phyloP scores from a whole-genome alignment of 2,113 vertebrate species.

The Corythornis cristatus region DNA sequence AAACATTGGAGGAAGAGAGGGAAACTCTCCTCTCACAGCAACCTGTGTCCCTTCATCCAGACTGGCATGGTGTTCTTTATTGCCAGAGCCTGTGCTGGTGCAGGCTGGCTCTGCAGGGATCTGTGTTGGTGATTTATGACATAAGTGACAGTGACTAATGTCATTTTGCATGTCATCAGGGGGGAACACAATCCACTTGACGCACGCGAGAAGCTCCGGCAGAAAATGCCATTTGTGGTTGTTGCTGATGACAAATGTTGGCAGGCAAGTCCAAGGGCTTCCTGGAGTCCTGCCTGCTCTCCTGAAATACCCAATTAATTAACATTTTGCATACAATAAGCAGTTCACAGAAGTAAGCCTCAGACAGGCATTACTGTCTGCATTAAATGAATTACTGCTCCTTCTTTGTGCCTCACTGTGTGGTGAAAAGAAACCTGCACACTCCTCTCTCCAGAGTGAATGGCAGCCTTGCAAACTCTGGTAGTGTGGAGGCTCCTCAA shows the following conservation, averaged over 20 bases:
- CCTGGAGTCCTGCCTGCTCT: neutral
- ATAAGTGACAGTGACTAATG: too few species aligned
- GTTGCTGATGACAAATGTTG: too few species aligned
- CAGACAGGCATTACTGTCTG: neutral
- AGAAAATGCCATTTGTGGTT: too few species aligned
- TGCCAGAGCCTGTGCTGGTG: too few species aligned
- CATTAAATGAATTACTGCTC: neutral
- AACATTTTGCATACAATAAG: slow-evolving; percentile 32
- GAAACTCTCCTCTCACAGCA: neutral
- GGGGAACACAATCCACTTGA: too few species aligned
- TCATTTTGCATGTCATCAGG: too few species aligned
- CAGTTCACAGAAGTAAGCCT: neutral
- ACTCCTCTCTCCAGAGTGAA: neutral
- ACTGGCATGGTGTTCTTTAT: neutral
- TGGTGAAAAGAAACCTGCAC: neutral
- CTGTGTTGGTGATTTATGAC: too few species aligned
- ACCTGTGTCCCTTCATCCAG: neutral
- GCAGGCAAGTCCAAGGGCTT: too few species aligned
- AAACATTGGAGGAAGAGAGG: neutral
- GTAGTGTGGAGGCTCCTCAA: neutral
- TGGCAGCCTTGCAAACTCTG: neutral
- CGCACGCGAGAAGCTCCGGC: too few species aligned
- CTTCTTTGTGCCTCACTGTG: neutral
- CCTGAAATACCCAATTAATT: slow-evolving; percentile 32
- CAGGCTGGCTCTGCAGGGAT: too few species aligned